Evolutionary conservation across 2,113 vertebrate species (phyloP).

Genomic region (Eulemur macaco): DNA sequence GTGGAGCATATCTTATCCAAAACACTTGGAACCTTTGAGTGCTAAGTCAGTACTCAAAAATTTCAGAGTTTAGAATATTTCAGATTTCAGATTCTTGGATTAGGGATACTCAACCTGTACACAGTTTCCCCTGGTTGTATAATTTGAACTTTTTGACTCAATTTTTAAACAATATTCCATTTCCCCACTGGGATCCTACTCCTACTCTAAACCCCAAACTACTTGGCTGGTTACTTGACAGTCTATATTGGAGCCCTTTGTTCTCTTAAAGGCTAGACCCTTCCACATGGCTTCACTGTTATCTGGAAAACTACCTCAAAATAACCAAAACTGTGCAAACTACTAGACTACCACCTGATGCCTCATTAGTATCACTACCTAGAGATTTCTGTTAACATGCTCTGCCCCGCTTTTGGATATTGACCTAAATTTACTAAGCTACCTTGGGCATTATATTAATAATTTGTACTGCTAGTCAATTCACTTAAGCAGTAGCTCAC

Average conservation of each 20-base stretch:
- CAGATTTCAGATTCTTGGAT: not conserved
- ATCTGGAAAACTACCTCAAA: not conserved
- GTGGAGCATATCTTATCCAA: not conserved
- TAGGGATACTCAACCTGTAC: not conserved
- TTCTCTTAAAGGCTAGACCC: not conserved
- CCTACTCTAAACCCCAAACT: not conserved
- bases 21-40: not conserved
- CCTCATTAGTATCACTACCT: not conserved
- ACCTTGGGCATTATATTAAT: not conserved
- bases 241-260: not conserved
- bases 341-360: not conserved
- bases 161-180: slow-evolving; percentile 10
- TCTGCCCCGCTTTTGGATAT: not conserved
- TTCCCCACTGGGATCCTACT: not conserved
- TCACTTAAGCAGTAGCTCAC: not conserved
- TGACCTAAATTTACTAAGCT: slow-evolving; percentile 26
- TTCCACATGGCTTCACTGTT: not conserved
- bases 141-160: not conserved
- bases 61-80: not conserved
- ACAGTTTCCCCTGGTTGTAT: not conserved
- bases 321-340: slow-evolving; percentile 38
- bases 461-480: not conserved
- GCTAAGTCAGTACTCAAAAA: too few relatives aligned
- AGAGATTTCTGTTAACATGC: not conserved
- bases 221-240: not conserved